phyloP scores from a whole-genome alignment of 2,888 invertebrate species.

The Amiota mariae region DNA sequence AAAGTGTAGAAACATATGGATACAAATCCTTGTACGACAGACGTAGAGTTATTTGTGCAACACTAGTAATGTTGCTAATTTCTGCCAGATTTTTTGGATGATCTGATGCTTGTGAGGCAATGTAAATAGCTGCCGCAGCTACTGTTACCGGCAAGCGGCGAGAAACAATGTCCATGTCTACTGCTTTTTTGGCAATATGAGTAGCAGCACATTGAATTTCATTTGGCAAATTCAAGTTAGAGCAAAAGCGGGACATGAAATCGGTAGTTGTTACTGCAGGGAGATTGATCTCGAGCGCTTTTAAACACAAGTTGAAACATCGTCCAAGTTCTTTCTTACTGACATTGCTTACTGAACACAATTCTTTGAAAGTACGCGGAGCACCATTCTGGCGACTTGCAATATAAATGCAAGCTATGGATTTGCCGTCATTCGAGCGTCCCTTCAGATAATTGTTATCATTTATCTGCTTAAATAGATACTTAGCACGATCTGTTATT shows the following conservation, averaged over 20 bases:
- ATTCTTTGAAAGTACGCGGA: slow-evolving; percentile 98
- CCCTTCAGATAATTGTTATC: slow-evolving; percentile 97
- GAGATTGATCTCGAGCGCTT: slow-evolving; percentile 97
- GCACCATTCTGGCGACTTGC: slow-evolving; percentile 99
- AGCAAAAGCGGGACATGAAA: slow-evolving; percentile 99
- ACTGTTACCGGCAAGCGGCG: slow-evolving; percentile 99
- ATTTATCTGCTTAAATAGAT: slow-evolving; percentile 97
- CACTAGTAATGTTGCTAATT: slow-evolving; percentile 98
- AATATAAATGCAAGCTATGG: slow-evolving; percentile 98
- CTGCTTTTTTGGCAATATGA: slow-evolving; percentile 96
- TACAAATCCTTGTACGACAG: slow-evolving; percentile 98
- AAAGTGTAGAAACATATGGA: slow-evolving; percentile 91
- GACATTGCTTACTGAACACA: slow-evolving; percentile 98
- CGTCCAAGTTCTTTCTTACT: slow-evolving; percentile 99
- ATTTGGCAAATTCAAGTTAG: slow-evolving; percentile 89
- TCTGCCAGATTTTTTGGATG: slow-evolving; percentile 98
- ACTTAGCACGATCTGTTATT: slow-evolving; percentile 96
- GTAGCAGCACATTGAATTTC: slow-evolving; percentile 95
- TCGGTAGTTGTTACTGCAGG: slow-evolving; percentile 98
- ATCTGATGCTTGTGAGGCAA: slow-evolving; percentile 98
- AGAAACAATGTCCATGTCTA: slow-evolving; percentile 96
- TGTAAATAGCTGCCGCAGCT: slow-evolving; percentile 99
- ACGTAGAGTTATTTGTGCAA: slow-evolving; percentile 98
- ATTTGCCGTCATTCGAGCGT: slow-evolving; percentile 97
- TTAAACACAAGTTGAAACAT: slow-evolving; percentile 97